Conservation (phyloP, 2,888 invertebrate species). For the Auanema freiburgensis region DNA sequence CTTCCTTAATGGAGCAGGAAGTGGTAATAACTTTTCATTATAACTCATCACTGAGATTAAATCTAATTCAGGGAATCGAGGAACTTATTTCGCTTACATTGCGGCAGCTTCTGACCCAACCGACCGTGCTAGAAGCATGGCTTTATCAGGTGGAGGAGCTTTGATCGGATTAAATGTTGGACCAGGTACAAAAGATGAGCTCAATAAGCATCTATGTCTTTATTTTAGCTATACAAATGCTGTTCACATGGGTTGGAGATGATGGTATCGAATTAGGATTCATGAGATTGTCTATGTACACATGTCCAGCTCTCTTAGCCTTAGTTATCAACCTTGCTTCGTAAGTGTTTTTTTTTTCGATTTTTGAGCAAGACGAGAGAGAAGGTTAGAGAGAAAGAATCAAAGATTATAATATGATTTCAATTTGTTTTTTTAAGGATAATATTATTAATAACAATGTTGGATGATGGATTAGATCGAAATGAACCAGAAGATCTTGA, state of each 20-base stretch:
- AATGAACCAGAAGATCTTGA: slow-evolving; percentile 15
- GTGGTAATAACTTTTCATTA: slow-evolving; percentile 6
- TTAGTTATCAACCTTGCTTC: slow-evolving; percentile 28
- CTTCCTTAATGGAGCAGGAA: slow-evolving; percentile 36
- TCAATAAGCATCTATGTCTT: not conserved
- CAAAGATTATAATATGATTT: no score
- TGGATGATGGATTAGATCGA: slow-evolving; percentile 19
- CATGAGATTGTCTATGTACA: slow-evolving; percentile 37
- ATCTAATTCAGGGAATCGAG: slow-evolving; percentile 31
- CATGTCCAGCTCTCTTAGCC: slow-evolving; percentile 40
- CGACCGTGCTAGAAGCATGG: slow-evolving; percentile 37
- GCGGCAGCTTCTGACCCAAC: slow-evolving; percentile 25
- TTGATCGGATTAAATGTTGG: slow-evolving; percentile 43
- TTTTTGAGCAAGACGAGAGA: not conserved
- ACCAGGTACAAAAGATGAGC: slow-evolving; percentile 20
- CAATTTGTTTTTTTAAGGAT: slow-evolving; percentile 12
- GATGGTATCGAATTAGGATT: slow-evolving; percentile 31
- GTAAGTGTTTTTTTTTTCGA: slow-evolving; percentile 15
- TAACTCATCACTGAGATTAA: not conserved
- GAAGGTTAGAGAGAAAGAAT: not conserved
- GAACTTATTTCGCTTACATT: slow-evolving; percentile 35
- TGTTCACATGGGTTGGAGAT: slow-evolving; percentile 42
- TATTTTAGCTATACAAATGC: slow-evolving; percentile 28
- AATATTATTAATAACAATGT: slow-evolving; percentile 4
- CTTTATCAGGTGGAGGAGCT: slow-evolving; percentile 40